These are phyloP conservation scores for Acronicta psi DNA, from an alignment of 2,888 invertebrate species.

Conservation along the genomic window DNA sequence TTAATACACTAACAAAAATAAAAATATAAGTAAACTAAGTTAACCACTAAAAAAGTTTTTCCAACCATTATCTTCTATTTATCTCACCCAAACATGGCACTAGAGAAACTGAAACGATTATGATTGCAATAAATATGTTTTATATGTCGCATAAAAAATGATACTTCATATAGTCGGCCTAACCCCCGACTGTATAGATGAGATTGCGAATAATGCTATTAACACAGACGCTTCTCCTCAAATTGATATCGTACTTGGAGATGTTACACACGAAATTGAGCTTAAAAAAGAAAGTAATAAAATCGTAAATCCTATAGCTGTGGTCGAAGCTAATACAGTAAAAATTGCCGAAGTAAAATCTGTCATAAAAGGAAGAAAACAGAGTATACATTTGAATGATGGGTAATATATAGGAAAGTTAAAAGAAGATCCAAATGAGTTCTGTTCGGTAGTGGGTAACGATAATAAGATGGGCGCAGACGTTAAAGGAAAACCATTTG, in stretches of 20 bases:
- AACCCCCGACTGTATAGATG: conserved; percentile 88
- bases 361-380: conserved; percentile 47
- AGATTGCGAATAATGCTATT: conserved; percentile 89
- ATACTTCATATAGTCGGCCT: conserved; percentile 84
- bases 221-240: conserved; percentile 89
- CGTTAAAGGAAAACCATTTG: conserved; percentile 89
- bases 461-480: conserved; percentile 89
- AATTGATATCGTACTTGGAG: conserved; percentile 84
- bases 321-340: conserved; percentile 60
- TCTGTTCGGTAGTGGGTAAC: conserved; percentile 88
- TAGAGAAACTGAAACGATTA: conserved; percentile 85
- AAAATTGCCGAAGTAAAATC: conserved; percentile 58
- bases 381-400: conserved; percentile 62
- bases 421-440: conserved; percentile 85
- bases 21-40: conserved; percentile 56
- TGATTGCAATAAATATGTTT: conserved; percentile 89
- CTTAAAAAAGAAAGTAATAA: conserved; percentile 55
- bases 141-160: conserved; percentile 88
- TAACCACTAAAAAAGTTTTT: conserved; percentile 67
- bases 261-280: conserved; percentile 63
- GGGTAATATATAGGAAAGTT: conserved; percentile 66
- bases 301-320: conserved; percentile 56
- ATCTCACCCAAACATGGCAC: conserved; percentile 80
- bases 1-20: conserved; percentile 50
- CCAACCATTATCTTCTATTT: conserved; percentile 77